Evolutionary conservation across 2,113 vertebrate genomes (phyloP), one percentile per base, ranked within the genome.

Genomic region (Sinocyclocheilus grahami): DNA sequence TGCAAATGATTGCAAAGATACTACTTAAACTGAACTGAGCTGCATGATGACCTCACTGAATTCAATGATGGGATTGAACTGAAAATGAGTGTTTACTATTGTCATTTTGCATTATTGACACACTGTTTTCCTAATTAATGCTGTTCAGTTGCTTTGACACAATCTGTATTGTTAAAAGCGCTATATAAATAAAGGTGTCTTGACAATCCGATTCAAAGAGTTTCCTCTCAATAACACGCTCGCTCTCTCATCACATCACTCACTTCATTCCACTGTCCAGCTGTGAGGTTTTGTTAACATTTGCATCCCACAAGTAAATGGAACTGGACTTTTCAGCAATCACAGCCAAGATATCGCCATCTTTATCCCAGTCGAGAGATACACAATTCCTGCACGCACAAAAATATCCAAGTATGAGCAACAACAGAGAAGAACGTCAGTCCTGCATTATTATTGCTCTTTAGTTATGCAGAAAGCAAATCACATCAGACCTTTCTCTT

Each of bases 281-380:
- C 89, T 97, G 96, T 85, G 94, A 97, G 72, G 94, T 97, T 94
- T 97, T 99, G 89, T 95, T 96, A 82, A 97, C 96, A 88, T 97
- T 99, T 11, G 98, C 96, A 90, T 99, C 96, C 97, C 97, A 99
- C 3, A 99, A 92, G 87, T 95, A 96, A 90, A 99, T 94, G 69
- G 91, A 92, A 90, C 94, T 96, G 39, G 96, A 98, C 92, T 98
- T 99, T 85, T 99, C 97, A 78, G 98, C 95, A 91, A 99, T 97
- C 87, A 97, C 92, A 60, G 98, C 98, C 90, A 99, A 91, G 83
- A 95, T 96, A 89, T 98, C 97, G 75, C 98, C 98, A 87, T 99
- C 97, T 90, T 98, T 99, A 92, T 99, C 97, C 98, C 98, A 99
- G 90, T 99, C 97, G 95, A 99, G 96, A 65, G 94, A 94, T 84